Evolutionary conservation across 2,888 invertebrate species (phyloP).

Genomic region (Thymelicus acteon): DNA sequence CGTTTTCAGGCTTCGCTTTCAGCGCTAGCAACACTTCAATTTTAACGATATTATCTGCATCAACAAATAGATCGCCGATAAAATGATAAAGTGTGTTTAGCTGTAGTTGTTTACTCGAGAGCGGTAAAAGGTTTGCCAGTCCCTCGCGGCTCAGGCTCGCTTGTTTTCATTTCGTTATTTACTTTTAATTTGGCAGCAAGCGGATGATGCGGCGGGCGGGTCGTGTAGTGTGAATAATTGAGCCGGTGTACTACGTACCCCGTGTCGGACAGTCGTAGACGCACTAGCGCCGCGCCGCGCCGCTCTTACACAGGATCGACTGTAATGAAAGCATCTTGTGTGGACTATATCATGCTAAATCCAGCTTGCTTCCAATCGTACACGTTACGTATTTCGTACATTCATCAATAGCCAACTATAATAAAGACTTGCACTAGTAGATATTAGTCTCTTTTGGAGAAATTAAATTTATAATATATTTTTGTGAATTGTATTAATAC

Average conservation of each 20-base stretch:
- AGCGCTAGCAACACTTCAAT: conserved; percentile 54
- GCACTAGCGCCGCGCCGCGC: conserved; percentile 8
- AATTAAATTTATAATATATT: no score
- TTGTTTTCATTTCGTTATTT: conserved; percentile 85
- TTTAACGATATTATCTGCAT: conserved; percentile 72
- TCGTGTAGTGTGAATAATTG: conserved; percentile 81
- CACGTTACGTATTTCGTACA: no score
- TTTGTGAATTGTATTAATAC: no score
- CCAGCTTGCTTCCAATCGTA: background rate
- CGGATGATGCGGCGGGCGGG: conserved; percentile 76
- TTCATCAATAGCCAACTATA: no score
- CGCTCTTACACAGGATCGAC: background rate
- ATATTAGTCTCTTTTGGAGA: no score
- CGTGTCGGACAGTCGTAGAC: conserved; percentile 49
- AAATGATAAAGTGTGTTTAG: conserved; percentile 81
- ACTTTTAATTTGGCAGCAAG: conserved; percentile 85
- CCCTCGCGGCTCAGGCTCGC: conserved; percentile 74
- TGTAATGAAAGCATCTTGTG: conserved; percentile 9
- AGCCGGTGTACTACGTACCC: conserved; percentile 64
- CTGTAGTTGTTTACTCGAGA: conserved; percentile 79
- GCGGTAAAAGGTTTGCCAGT: conserved; percentile 84
- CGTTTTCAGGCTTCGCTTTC: conserved; percentile 13
- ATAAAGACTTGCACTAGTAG: no score
- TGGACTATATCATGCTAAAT: background rate
- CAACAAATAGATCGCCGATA: conserved; percentile 77